Conservation (phyloP, 2,113 vertebrate genomes). For the Archilochus colubris region DNA sequence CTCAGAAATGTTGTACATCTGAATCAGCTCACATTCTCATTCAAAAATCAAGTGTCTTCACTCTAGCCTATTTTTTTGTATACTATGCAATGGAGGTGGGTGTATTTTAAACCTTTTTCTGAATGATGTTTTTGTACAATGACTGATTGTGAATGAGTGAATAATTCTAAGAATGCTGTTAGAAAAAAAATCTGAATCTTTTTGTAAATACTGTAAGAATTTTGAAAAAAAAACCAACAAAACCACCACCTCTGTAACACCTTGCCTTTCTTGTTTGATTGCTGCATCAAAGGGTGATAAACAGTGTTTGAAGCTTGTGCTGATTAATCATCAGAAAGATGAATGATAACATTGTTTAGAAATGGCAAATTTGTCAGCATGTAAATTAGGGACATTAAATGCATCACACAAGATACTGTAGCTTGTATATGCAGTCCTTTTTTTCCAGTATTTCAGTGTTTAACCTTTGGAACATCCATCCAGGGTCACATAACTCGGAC, state of each 20-base stretch:
- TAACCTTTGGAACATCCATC: not conserved
- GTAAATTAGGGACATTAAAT: constrained; percentile 22
- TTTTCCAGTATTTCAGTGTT: not conserved
- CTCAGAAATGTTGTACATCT: not conserved
- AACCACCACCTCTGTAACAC: not conserved
- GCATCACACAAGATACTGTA: not conserved
- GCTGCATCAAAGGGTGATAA: constrained; percentile 40
- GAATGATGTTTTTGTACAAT: constrained; percentile 19
- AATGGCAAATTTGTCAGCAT: constrained; percentile 26
- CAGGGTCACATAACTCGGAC: not conserved
- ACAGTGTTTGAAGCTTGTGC: constrained; percentile 59
- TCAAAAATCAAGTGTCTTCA: constrained; percentile 22
- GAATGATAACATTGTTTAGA: constrained; percentile 61
- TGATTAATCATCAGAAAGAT: constrained; percentile 53
- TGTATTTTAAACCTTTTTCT: constrained; percentile 35
- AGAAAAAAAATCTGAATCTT: not conserved
- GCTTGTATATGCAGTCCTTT: not conserved
- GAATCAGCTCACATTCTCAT: not conserved
- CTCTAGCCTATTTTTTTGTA: not conserved
- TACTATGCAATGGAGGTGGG: constrained; percentile 6
- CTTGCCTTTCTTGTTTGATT: constrained; percentile 26
- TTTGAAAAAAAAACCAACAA: not conserved
- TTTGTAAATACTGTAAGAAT: constrained; percentile 66
- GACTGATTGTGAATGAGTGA: constrained; percentile 39
- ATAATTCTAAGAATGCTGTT: constrained; percentile 25